Evolutionary conservation across 2,113 vertebrate species (phyloP).

Genomic region (Crotalus tigris): DNA sequence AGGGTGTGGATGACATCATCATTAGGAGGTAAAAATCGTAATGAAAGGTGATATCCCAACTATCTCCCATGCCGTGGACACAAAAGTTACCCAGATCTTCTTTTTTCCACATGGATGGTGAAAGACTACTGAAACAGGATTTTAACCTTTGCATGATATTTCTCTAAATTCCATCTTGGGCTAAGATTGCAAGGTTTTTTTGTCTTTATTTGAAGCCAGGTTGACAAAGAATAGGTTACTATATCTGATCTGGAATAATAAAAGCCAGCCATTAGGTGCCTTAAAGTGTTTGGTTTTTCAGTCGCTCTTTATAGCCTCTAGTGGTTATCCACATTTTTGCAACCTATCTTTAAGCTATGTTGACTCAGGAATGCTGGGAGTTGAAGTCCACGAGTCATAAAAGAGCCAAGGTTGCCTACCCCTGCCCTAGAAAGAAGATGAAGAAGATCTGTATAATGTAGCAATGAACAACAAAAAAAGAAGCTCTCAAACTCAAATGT

Average conservation of each 20-base stretch:
- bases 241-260: neutral
- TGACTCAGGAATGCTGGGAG: too few relatives aligned
- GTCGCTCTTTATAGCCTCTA: neutral
- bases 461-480: too few relatives aligned
- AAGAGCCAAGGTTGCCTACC: too few relatives aligned
- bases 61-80: neutral
- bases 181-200: neutral
- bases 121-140: neutral
- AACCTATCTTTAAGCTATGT: neutral
- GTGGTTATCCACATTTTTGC: neutral
- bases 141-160: neutral
- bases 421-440: too few relatives aligned
- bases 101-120: neutral
- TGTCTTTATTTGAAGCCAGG: neutral
- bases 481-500: too few relatives aligned
- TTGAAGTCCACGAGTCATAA: too few relatives aligned
- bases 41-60: slow-evolving; percentile 22
- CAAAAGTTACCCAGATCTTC: too few relatives aligned
- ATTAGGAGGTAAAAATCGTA: neutral
- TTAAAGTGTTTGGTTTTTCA: neutral
- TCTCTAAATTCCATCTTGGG: neutral
- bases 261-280: neutral
- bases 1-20: slow-evolving; percentile 7
- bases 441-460: too few relatives aligned
- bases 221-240: neutral